Conservation (phyloP, 2,797 vertebrate species). For the Sebastes ruberrimus region DNA sequence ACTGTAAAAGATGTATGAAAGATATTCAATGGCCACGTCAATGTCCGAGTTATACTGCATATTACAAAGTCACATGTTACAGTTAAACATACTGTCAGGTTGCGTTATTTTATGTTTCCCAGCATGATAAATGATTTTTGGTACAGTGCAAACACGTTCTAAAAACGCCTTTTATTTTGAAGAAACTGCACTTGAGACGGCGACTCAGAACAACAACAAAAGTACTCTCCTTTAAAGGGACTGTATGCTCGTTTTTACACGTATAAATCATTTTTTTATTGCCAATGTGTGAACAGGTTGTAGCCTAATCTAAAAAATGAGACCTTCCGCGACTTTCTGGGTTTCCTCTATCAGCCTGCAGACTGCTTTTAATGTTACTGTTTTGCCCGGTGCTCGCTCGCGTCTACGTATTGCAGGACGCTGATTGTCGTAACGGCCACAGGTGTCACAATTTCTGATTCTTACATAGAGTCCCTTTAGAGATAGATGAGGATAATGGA, state of each 20-base stretch:
- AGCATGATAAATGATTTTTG: neutral
- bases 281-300: neutral
- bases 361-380: too few relatives aligned
- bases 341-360: too few relatives aligned
- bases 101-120: neutral
- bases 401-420: too few relatives aligned
- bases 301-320: too few relatives aligned
- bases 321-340: too few relatives aligned
- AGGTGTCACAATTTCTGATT: too few relatives aligned
- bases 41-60: neutral
- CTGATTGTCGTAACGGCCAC: too few relatives aligned
- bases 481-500: neutral
- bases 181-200: neutral
- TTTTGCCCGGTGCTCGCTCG: too few relatives aligned
- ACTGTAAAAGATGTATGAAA: neutral
- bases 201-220: neutral
- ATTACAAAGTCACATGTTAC: neutral
- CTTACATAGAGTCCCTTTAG: too few relatives aligned
- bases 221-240: neutral
- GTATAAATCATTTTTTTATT: neutral
- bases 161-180: neutral
- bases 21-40: neutral
- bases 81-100: neutral
- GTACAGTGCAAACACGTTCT: constrained; percentile 3
- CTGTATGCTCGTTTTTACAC: too few relatives aligned